Evolutionary conservation across 2,797 vertebrate species (phyloP).

Genomic region (Pelobates cultripes): DNA sequence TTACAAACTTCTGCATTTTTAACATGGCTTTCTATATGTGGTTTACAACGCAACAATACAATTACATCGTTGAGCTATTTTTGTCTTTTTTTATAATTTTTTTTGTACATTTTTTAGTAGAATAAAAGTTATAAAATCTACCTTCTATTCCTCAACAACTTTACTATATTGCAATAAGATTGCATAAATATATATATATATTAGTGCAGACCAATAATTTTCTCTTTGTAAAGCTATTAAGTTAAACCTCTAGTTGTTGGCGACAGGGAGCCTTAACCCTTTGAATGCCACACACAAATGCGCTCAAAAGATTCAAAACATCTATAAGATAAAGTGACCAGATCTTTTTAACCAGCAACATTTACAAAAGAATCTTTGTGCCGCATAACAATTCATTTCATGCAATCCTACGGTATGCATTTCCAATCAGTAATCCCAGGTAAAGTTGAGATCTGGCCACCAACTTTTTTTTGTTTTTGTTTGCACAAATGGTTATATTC

Average conservation of each 20-base stretch:
- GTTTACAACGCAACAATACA: conserved; percentile 10
- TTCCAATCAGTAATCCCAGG: no score
- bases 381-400: no score
- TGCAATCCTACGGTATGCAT: no score
- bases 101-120: conserved; percentile 17
- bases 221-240: conserved; percentile 9
- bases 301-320: no score
- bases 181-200: conserved; percentile 34
- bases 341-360: no score
- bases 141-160: conserved; percentile 8
- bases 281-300: no score
- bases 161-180: conserved; percentile 27
- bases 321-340: no score
- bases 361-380: no score
- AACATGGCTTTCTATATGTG: conserved; percentile 39
- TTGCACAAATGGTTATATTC: conserved; percentile 59
- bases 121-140: conserved; percentile 33
- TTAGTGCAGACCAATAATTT: conserved; percentile 28
- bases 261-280: not conserved
- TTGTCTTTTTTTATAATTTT: not conserved
- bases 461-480: conserved; percentile 11
- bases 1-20: conserved; percentile 10
- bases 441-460: no score
- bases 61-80: conserved; percentile 8
- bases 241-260: not conserved